Evolutionary conservation across 2,113 vertebrate species (phyloP).

Genomic region (Saguinus midas): DNA sequence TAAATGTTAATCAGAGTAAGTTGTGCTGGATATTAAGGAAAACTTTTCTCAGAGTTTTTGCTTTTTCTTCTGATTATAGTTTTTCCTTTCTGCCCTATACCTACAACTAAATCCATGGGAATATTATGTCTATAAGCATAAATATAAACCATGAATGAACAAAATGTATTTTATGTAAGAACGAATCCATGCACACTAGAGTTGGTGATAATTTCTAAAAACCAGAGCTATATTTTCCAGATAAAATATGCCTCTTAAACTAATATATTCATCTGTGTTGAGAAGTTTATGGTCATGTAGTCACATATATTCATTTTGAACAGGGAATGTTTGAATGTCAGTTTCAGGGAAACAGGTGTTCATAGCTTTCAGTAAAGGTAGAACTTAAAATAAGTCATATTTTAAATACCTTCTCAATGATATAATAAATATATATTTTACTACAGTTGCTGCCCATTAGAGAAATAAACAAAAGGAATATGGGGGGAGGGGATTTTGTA

Average conservation of each 20-base stretch:
- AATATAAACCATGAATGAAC: not conserved
- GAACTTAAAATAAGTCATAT: not conserved
- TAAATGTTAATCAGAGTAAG: not conserved
- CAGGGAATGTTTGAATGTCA: not conserved
- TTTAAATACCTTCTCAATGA: not conserved
- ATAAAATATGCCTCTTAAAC: not conserved
- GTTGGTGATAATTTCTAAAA: not conserved
- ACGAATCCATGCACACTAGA: not conserved
- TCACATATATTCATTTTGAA: not conserved
- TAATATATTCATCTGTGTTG: not conserved
- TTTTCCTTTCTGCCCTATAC: not conserved
- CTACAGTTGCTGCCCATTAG: not conserved
- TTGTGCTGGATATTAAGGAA: not conserved
- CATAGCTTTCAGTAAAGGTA: not conserved
- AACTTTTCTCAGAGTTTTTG: not conserved
- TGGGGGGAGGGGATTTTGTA: not conserved
- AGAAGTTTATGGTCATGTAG: not conserved
- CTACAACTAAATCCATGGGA: not conserved
- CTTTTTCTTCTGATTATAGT: not conserved
- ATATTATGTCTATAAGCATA: not conserved
- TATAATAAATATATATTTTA: not conserved
- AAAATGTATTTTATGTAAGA: not conserved
- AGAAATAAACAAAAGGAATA: not conserved
- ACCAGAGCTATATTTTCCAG: not conserved
- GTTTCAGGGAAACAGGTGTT: not conserved